phyloP scores from a whole-genome alignment of 2,113 vertebrate species.

The Microcebus ravelobensis region DNA sequence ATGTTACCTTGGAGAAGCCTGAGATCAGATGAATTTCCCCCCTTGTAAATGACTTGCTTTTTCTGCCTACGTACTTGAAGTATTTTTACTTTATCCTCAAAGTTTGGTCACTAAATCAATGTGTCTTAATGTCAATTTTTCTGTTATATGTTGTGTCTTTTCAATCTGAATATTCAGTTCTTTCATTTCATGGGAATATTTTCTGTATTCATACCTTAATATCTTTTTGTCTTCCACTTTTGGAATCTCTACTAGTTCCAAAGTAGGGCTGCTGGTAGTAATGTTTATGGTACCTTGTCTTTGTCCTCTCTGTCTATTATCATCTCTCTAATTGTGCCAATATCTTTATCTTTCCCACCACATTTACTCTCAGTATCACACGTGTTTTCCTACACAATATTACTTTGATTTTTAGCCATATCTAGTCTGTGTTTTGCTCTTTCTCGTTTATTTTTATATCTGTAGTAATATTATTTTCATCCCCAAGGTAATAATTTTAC shows the following conservation, averaged over 20 bases:
- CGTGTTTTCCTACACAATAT: constrained; percentile 4
- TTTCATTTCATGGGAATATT: constrained; percentile 2
- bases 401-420: background rate
- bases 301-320: background rate
- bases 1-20: background rate
- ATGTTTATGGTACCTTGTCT: background rate
- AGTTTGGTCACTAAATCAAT: constrained; percentile 37
- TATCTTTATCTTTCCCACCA: background rate
- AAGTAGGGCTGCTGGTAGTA: background rate
- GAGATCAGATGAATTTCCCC: background rate
- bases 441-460: background rate
- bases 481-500: background rate
- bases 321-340: background rate
- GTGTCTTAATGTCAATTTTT: background rate
- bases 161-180: background rate
- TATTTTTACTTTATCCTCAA: constrained; percentile 31
- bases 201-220: background rate
- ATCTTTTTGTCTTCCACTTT: constrained; percentile 22
- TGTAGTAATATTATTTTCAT: background rate
- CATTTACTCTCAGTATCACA: background rate
- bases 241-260: background rate
- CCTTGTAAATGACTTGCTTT: background rate
- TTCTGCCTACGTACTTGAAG: background rate
- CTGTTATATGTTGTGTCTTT: background rate
- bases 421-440: background rate